Percentiles rank a stretch among this genome's conserved stretches.
Evolutionary conservation across 2,113 vertebrate species (phyloP).

Genomic region (Bubalus kerabau): DNA sequence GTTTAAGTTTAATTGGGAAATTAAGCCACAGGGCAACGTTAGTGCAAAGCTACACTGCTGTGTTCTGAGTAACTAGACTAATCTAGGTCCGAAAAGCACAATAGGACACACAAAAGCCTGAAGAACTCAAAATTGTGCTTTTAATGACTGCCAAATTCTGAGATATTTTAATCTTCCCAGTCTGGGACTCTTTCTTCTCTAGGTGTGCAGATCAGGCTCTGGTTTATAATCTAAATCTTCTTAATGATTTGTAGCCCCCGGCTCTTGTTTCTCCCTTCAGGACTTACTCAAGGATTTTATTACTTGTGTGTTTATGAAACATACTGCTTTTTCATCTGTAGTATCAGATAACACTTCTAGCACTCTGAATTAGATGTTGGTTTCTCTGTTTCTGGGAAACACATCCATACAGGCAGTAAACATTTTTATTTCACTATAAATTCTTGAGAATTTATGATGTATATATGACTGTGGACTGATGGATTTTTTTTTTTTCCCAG

Average conservation of each 20-base stretch:
- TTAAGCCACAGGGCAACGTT: constrained; percentile 72
- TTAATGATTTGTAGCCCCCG: constrained; percentile 10
- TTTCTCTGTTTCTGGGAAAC: constrained; percentile 47
- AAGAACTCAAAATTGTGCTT: constrained; percentile 50
- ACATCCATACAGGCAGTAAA: constrained; percentile 39
- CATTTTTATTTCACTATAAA: constrained; percentile 57
- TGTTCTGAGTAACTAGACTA: constrained; percentile 66
- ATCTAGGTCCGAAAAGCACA: constrained; percentile 70
- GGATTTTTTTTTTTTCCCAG: neutral
- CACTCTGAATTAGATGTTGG: neutral
- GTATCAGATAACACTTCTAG: constrained; percentile 16
- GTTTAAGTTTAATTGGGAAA: constrained; percentile 78
- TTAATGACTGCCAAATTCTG: constrained; percentile 46
- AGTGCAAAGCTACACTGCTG: constrained; percentile 67
- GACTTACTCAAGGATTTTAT: constrained; percentile 48
- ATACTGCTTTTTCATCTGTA: neutral
- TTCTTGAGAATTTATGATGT: constrained; percentile 21
- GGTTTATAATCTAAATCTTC: constrained; percentile 14
- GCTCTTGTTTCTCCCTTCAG: neutral
- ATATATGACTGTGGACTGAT: neutral
- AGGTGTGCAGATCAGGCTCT: neutral
- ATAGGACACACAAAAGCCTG: constrained; percentile 53
- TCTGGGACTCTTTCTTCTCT: neutral
- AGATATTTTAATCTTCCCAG: constrained; percentile 33
- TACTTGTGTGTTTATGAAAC: constrained; percentile 45